Base-by-base conservation (phyloP, 2,888 invertebrate species). In the Oscheius onirici region DNA sequence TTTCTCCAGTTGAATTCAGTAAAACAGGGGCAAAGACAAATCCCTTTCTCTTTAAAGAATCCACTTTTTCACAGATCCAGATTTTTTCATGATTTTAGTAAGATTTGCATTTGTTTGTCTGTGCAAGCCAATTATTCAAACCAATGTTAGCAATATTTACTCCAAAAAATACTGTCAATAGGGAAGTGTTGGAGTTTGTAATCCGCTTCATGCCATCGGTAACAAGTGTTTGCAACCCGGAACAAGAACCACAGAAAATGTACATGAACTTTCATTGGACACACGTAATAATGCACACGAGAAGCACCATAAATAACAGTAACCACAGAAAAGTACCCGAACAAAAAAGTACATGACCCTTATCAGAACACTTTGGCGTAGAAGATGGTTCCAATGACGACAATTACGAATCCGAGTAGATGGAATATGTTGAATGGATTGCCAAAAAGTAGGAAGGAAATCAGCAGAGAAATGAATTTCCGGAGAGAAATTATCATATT, bases 401-500 rank as follows among this genome's bases (percentile, higher is more conserved):
- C 97, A 61, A 95, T 89, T 0, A 91, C 84, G 0, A 97, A 94
- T 5, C 97, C 97, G 46, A 93, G 85, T 94, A 96, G 95, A 88
- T 99, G 97, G 55, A 92, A 91, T 0, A 92, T 10, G 0, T 95
- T 97, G 87, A 99, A 97, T 0, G 94, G 92, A 90, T 97, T 97
- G 82, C 92, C 91, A 88, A 99, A 99, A 88, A 97, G 94, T 26
- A 94, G 84, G 79, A 99, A 95, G 0, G 97, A 97, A 87, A 99
- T 93, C 20, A 97, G 88, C 26, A 99, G 90, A 0, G 95, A 96
- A 51, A 94, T 91, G 87, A 97, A 99, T 89, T 99, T 99, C 57
- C 99, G 91, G 69, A 97, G 89, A 0, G 97, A 97, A 41, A 99
- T 93, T 0, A 97, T 94, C 80, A 99, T 90, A 0, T 97, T 97